A percentile compares a stretch with the other conserved stretches of the same genome.
Conservation (phyloP, 1,140 invertebrate genomes). For the Choristoneura fumiferana region DNA sequence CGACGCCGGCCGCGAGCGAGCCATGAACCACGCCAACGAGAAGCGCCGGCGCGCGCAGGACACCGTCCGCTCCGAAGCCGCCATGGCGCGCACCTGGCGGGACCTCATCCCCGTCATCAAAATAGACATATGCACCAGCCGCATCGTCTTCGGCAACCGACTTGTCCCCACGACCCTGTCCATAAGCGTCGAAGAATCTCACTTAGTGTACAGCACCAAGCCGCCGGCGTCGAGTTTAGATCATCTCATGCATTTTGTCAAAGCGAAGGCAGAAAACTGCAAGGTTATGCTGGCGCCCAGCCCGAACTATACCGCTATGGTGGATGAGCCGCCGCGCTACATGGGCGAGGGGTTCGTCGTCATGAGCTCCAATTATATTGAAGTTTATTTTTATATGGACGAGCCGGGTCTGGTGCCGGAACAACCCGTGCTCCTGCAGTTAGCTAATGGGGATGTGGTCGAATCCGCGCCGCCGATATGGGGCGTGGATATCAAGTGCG, state of each 20-base stretch:
- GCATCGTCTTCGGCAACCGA: slow-evolving; percentile 97
- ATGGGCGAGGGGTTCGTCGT: slow-evolving; percentile 99
- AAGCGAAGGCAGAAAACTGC: slow-evolving; percentile 96
- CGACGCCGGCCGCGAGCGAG: slow-evolving; percentile 76
- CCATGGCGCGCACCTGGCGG: slow-evolving; percentile 93
- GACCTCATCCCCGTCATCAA: slow-evolving; percentile 98
- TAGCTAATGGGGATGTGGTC: slow-evolving; percentile 96
- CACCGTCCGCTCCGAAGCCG: slow-evolving; percentile 85
- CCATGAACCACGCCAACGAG: slow-evolving; percentile 81
- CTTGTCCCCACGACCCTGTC: slow-evolving; percentile 95
- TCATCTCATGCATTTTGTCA: slow-evolving; percentile 97
- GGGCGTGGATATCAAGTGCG: slow-evolving; percentile 97
- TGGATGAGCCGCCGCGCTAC: slow-evolving; percentile 96
- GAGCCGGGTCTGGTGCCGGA: slow-evolving; percentile 94
- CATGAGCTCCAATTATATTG: slow-evolving; percentile 95
- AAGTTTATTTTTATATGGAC: slow-evolving; percentile 98
- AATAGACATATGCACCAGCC: slow-evolving; percentile 93
- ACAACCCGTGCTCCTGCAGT: slow-evolving; percentile 91
- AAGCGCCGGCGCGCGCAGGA: slow-evolving; percentile 79
- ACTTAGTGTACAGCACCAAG: slow-evolving; percentile 97
- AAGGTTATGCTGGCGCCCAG: slow-evolving; percentile 96
- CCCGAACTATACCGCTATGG: slow-evolving; percentile 94
- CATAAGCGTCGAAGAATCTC: slow-evolving; percentile 95
- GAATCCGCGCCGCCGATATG: slow-evolving; percentile 95
- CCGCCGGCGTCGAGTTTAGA: slow-evolving; percentile 95